Conservation (phyloP, 2,888 invertebrate species). For the Hydropsyche betteni region DNA sequence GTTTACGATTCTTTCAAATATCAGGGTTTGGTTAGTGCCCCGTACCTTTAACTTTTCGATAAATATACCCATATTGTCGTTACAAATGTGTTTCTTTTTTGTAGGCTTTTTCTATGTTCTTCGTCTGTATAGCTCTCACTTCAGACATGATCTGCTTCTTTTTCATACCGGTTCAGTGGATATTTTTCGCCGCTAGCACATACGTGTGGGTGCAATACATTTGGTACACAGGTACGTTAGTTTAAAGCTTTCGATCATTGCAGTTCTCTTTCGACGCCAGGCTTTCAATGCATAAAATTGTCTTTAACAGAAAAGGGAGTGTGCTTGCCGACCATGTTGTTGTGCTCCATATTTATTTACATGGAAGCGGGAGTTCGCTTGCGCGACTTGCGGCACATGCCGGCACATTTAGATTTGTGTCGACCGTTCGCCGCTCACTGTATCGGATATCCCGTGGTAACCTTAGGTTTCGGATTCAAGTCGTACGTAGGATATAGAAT, state of each 20-base stretch:
- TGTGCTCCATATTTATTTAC: constrained; percentile 95
- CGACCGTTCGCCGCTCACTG: constrained; percentile 97
- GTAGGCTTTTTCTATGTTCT: constrained; percentile 97
- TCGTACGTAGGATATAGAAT: constrained; percentile 90
- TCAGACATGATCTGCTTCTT: constrained; percentile 99
- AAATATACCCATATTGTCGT: neutral
- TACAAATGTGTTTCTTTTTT: constrained; percentile 54
- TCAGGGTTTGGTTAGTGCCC: constrained; percentile 88
- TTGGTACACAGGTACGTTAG: constrained; percentile 88
- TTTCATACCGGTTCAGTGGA: constrained; percentile 97
- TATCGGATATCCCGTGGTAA: constrained; percentile 91
- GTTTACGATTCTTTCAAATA: constrained; percentile 98
- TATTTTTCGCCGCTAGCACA: constrained; percentile 97
- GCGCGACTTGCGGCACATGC: constrained; percentile 82
- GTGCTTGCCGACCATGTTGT: constrained; percentile 91
- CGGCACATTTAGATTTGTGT: constrained; percentile 88
- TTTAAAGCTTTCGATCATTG: neutral
- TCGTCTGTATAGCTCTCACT: constrained; percentile 96
- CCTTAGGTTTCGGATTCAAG: constrained; percentile 95
- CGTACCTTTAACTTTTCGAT: constrained; percentile 8
- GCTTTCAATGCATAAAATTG: neutral
- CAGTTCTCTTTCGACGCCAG: neutral
- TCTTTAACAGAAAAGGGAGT: constrained; percentile 82
- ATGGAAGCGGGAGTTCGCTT: constrained; percentile 91
- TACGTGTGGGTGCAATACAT: constrained; percentile 99